These are phyloP conservation scores for Chitala chitala DNA, from an alignment of 2,113 vertebrate species.

Conservation along the genomic window DNA sequence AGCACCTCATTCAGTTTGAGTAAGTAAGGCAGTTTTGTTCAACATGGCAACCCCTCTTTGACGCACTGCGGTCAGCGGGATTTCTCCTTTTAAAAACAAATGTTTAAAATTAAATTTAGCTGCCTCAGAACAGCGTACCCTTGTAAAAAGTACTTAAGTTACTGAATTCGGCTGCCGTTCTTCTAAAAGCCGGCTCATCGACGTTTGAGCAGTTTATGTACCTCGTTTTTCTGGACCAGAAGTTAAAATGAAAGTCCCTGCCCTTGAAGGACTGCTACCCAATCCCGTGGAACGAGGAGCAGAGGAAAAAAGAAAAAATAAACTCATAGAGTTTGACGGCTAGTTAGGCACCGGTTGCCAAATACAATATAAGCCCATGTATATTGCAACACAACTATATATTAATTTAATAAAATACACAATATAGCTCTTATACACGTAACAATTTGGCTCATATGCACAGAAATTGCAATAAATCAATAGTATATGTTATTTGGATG, in stretches of 20 bases:
- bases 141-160: conserved; percentile 70
- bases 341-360: conserved; percentile 98
- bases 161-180: conserved; percentile 51
- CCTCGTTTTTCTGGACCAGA: conserved; percentile 77
- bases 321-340: conserved; percentile 99
- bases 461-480: conserved; percentile 99
- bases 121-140: conserved; percentile 75
- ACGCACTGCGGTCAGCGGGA: conserved; percentile 53
- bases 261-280: conserved; percentile 82
- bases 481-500: conserved; percentile 98
- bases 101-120: conserved; percentile 57
- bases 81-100: conserved; percentile 41
- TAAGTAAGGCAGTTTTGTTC: conserved; percentile 64
- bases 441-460: conserved; percentile 99
- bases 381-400: conserved; percentile 99
- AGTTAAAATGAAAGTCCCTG: conserved; percentile 86
- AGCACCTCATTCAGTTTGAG: conserved; percentile 48
- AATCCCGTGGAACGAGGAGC: conserved; percentile 78
- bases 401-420: conserved; percentile 99
- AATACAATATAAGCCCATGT: conserved; percentile 99
- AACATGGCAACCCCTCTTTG: conserved; percentile 55
- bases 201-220: conserved; percentile 88
- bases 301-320: conserved; percentile 81
- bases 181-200: conserved; percentile 62
- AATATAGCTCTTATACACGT: conserved; percentile 99